Evolutionary conservation across 2,113 vertebrate genomes (phyloP).

Genomic region (Nanorana parkeri): DNA sequence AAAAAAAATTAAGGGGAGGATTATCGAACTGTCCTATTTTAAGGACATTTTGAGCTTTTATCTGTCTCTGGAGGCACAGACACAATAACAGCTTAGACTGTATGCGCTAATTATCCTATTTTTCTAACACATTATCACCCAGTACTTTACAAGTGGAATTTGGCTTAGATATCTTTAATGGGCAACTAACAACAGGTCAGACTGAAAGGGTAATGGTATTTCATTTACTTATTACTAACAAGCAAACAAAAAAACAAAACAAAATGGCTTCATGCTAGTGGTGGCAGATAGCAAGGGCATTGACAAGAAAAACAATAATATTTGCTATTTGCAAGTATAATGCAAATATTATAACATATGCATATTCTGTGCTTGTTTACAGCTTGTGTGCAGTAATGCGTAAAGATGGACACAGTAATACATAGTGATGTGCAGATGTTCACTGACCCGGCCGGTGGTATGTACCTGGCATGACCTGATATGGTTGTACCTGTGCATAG

Average conservation of each 20-base stretch:
- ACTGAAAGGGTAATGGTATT: conserved; percentile 58
- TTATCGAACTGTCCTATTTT: conserved; percentile 73
- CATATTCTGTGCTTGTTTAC: too few relatives aligned
- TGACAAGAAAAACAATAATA: too few relatives aligned
- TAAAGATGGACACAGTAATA: too few relatives aligned
- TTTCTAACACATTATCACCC: conserved; percentile 46
- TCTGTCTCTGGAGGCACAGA: conserved; percentile 66
- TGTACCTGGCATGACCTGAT: too few relatives aligned
- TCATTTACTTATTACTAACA: conserved; percentile 59
- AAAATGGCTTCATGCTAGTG: too few relatives aligned
- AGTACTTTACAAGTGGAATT: conserved; percentile 57
- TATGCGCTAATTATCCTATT: conserved; percentile 66
- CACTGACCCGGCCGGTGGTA: too few relatives aligned
- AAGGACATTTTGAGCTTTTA: conserved; percentile 70
- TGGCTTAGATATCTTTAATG: conserved; percentile 62
- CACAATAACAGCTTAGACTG: conserved; percentile 64
- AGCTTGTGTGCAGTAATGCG: too few relatives aligned
- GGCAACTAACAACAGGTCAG: conserved; percentile 60
- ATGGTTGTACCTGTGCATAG: too few relatives aligned
- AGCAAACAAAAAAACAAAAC: neutral
- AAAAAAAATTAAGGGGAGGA: conserved; percentile 64
- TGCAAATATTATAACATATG: too few relatives aligned
- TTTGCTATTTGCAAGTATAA: too few relatives aligned
- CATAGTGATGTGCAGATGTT: too few relatives aligned
- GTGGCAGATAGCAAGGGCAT: too few relatives aligned